Base-by-base conservation (phyloP, 2,797 vertebrate genomes). In the Etheostoma nigrum region DNA sequence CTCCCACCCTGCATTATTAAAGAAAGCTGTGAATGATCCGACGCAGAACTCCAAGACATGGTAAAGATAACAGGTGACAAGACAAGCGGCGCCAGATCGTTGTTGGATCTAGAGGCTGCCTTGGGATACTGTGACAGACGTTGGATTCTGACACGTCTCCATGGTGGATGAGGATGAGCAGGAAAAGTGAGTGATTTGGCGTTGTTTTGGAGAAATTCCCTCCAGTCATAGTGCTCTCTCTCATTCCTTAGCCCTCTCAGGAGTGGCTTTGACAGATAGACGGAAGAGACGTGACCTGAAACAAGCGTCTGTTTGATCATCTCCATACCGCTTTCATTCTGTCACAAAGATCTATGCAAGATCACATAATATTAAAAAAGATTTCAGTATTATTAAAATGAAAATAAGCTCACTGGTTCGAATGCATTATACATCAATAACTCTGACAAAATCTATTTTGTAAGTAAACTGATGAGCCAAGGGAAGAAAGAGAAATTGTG, bases 371-470 rank as follows among this genome's bases (percentile, higher is more conserved):
- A 94, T 93, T 93, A 91, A 93, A 92, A 89, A 90, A 89, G 88
- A 90, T 92, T 93, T 88, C 91, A 89, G 79, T 90, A 84, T 91
- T 91, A 91, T 93, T 93, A 93, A 90, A 93, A 87, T 86, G 90
- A 92, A 90, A 91, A 91, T 89, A 83, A 79, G 86, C 83, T 86
- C 86, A 82, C 85, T 86, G 90, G 87, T 85, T 83, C 84, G 83
- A 78, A 91, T 95, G 89, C 82, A 95, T 95, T 94, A 94, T 92
- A 93, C 86, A 95, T 94, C 91, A 95, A 94, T 91, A 91, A 82
- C 67, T 59, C 68, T 83, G 93, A 93, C 93, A 94, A 93, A 89
- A 94, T 88, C 86, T 88, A 95, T 95, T 94, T 91, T 85, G 93
- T 91, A 90, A 91, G 90, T 93, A 94, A 94, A 93, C 88, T 93